A percentile compares a stretch with the other conserved stretches of the same genome.
These are phyloP conservation scores for Oenanthe oenanthe DNA, from an alignment of 2,113 vertebrate genomes.

Conservation along the genomic window DNA sequence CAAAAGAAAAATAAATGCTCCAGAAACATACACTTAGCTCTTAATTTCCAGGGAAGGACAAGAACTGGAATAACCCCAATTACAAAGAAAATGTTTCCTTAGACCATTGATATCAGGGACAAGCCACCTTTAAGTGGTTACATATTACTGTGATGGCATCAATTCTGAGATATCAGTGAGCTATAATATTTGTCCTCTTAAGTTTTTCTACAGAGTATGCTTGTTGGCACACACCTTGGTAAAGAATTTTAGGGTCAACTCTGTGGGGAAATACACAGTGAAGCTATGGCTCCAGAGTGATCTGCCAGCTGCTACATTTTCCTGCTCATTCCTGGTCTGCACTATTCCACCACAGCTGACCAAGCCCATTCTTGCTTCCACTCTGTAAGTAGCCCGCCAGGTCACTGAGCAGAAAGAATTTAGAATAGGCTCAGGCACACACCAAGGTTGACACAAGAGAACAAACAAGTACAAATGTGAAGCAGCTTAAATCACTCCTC, in stretches of 20 bases:
- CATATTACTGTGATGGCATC: not conserved
- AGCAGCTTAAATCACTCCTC: not conserved
- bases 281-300: not conserved
- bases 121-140: not conserved
- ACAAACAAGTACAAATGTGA: not conserved
- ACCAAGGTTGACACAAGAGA: not conserved
- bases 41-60: not conserved
- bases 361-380: not conserved
- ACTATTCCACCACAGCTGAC: not conserved
- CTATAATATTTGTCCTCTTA: not conserved
- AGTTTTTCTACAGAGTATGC: not conserved
- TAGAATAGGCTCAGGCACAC: not conserved
- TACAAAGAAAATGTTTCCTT: not conserved
- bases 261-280: not conserved
- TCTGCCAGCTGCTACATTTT: not conserved
- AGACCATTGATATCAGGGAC: fast-evolving
- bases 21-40: not conserved
- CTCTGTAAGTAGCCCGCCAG: not conserved
- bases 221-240: not conserved
- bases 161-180: not conserved
- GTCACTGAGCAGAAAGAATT: not conserved
- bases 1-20: not conserved
- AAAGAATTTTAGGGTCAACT: not conserved
- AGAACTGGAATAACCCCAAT: not conserved
- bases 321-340: not conserved